Conservation (phyloP, 2,113 vertebrate genomes). For the Daubentonia madagascariensis region DNA sequence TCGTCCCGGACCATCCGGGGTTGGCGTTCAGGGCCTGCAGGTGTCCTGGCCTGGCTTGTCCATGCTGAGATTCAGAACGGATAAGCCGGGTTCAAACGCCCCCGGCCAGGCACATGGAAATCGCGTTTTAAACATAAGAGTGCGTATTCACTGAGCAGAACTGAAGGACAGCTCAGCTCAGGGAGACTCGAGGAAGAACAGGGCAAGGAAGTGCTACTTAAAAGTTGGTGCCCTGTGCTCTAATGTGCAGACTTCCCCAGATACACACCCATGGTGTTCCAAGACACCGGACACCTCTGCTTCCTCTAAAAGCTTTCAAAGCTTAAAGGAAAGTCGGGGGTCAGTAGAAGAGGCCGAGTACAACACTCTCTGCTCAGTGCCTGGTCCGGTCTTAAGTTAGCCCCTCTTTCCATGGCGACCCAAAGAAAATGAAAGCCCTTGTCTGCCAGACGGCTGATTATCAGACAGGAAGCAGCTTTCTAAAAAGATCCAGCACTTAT, state of each 20-base stretch:
- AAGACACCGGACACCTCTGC: too few relatives aligned
- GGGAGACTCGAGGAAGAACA: background rate
- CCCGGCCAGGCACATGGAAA: accelerated
- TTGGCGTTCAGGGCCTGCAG: background rate
- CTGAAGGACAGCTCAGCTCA: background rate
- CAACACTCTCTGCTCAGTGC: background rate
- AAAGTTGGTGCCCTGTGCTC: accelerated
- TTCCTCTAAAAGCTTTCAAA: background rate
- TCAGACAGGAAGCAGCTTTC: background rate
- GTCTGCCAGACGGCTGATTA: background rate
- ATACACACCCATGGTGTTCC: accelerated
- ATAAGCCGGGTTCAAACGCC: background rate
- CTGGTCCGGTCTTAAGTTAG: background rate
- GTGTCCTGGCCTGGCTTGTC: accelerated
- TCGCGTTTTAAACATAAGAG: background rate
- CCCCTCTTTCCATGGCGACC: background rate
- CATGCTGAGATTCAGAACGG: background rate
- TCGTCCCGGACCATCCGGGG: background rate
- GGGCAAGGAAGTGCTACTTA: too few relatives aligned
- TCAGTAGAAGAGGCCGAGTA: background rate
- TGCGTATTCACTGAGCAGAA: background rate
- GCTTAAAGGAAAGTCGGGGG: background rate
- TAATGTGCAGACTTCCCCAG: background rate
- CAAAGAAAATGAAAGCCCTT: background rate
- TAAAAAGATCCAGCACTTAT: background rate